A percentile compares a stretch with the other conserved stretches of the same genome.
These are phyloP conservation scores for Xenotilapia flavipinnis DNA, from an alignment of 2,113 vertebrate genomes.

Conservation along the genomic window DNA sequence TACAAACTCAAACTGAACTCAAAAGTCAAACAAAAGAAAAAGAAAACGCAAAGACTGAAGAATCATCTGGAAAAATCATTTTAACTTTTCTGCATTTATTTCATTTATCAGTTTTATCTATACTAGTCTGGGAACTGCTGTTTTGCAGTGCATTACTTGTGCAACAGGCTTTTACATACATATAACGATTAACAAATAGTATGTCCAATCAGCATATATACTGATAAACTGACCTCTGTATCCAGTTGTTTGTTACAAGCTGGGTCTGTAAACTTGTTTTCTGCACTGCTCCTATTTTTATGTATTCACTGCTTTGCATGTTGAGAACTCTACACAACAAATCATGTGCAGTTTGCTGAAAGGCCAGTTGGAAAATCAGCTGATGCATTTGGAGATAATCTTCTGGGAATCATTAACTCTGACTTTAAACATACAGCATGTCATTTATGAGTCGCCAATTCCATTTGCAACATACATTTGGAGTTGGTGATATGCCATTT, in stretches of 20 bases:
- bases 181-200: not conserved
- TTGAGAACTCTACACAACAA: not conserved
- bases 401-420: not conserved
- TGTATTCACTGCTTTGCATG: not conserved
- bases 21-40: not conserved
- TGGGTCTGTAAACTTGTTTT: not conserved
- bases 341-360: not conserved
- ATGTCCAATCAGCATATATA: not conserved
- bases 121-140: not conserved
- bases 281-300: not conserved
- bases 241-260: not conserved
- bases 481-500: not conserved
- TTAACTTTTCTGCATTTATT: not conserved
- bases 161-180: not conserved
- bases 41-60: not conserved
- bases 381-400: not conserved
- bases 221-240: not conserved
- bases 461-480: not conserved
- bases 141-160: not conserved
- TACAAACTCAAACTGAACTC: not conserved
- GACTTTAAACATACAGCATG: not conserved
- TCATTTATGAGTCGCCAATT: not conserved
- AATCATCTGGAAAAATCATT: not conserved
- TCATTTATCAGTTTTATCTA: not conserved
- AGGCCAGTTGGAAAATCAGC: not conserved